phyloP scores from a whole-genome alignment of 2,797 vertebrate genomes.

The Sebastes minor region DNA sequence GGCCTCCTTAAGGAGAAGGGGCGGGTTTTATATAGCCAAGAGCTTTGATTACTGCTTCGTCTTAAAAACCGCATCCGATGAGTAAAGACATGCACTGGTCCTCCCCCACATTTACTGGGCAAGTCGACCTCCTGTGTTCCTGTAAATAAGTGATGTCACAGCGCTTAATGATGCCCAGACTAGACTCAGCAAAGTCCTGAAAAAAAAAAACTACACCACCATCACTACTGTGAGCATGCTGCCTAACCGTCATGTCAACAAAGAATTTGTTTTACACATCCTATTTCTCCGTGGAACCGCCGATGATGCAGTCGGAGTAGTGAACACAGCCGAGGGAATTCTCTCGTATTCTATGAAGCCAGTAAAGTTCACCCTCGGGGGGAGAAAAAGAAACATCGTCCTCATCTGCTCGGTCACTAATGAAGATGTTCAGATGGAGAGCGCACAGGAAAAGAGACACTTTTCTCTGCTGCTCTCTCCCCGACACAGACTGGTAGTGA shows the following conservation, averaged over 20 bases:
- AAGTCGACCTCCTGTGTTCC: slow-evolving; percentile 81
- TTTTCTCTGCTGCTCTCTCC: slow-evolving; percentile 37
- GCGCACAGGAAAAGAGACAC: neutral
- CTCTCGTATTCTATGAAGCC: slow-evolving; percentile 9
- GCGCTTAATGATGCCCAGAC: slow-evolving; percentile 82
- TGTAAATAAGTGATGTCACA: slow-evolving; percentile 85
- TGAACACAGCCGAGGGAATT: slow-evolving; percentile 10
- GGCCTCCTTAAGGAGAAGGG: slow-evolving; percentile 71
- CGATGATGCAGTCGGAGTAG: slow-evolving; percentile 12
- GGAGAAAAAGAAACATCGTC: neutral
- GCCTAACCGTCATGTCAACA: slow-evolving; percentile 42
- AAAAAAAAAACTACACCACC: slow-evolving; percentile 20
- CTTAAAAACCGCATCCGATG: slow-evolving; percentile 86
- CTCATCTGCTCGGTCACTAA: slow-evolving; percentile 38
- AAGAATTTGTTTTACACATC: slow-evolving; percentile 22
- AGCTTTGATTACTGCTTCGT: slow-evolving; percentile 80
- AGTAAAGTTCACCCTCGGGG: slow-evolving; percentile 3
- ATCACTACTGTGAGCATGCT: slow-evolving; percentile 43
- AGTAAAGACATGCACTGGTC: slow-evolving; percentile 80
- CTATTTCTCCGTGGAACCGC: slow-evolving; percentile 7
- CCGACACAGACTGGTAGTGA: slow-evolving; percentile 73
- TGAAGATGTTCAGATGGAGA: slow-evolving; percentile 46
- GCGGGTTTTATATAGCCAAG: slow-evolving; percentile 78
- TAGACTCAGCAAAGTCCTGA: slow-evolving; percentile 55
- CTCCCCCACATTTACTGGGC: slow-evolving; percentile 80